phyloP scores from a whole-genome alignment of 2,113 vertebrate genomes.

The Rynchops niger region DNA sequence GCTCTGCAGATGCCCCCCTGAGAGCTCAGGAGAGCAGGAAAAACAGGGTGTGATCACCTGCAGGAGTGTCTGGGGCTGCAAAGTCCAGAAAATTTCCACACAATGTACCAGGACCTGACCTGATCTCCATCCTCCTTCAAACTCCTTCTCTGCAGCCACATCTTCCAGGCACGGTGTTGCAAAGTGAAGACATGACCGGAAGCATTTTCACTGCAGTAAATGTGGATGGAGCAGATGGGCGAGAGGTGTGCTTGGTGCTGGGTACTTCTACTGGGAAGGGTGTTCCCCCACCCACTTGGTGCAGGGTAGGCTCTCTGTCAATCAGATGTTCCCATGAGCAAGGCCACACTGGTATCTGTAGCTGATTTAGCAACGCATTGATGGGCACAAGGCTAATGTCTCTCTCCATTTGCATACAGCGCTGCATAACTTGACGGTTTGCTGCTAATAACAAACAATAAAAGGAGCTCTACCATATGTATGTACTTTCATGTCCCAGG shows the following conservation, averaged over 20 bases:
- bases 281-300: neutral
- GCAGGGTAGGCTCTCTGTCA: neutral
- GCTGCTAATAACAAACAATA: slow-evolving; percentile 42
- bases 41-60: neutral
- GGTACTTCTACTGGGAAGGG: neutral
- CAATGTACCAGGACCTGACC: too few species aligned
- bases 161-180: neutral
- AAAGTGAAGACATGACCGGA: neutral
- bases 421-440: neutral
- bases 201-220: neutral
- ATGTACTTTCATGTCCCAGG: slow-evolving; percentile 54
- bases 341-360: neutral
- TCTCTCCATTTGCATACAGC: neutral
- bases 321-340: neutral
- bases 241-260: neutral
- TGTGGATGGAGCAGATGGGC: neutral
- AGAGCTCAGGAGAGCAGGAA: neutral
- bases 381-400: neutral
- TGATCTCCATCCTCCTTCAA: neutral
- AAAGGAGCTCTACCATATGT: slow-evolving; percentile 1
- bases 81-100: neutral
- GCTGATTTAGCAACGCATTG: neutral
- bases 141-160: neutral
- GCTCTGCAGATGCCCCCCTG: neutral
- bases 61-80: fast-evolving